phyloP scores from a whole-genome alignment of 2,113 vertebrate species.

The Trinectes maculatus region DNA sequence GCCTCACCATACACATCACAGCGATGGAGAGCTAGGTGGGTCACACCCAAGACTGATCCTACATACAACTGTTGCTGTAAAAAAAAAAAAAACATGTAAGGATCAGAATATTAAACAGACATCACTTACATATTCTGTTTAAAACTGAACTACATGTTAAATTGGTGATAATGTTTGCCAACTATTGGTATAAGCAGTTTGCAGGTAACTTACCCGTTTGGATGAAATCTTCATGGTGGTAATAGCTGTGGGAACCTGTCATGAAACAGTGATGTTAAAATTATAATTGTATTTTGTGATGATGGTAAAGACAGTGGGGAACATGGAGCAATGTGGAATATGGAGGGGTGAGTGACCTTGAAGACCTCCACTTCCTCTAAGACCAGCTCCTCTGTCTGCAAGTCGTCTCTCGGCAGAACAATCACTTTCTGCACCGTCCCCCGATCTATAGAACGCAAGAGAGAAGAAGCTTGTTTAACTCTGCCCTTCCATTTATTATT shows the following conservation, averaged over 20 bases:
- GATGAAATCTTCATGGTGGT: constrained; percentile 98
- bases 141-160: background rate
- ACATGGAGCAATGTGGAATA: background rate
- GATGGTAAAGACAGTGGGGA: background rate
- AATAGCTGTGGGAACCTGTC: constrained; percentile 90
- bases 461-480: too few relatives aligned
- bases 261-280: background rate
- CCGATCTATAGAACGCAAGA: constrained; percentile 81
- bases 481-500: too few relatives aligned
- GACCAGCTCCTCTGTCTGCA: constrained; percentile 95
- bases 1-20: constrained; percentile 94
- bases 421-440: constrained; percentile 98
- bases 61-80: constrained; percentile 97
- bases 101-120: background rate
- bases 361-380: constrained; percentile 98
- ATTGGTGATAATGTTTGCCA: too few relatives aligned
- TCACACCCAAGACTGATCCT: constrained; percentile 90
- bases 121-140: background rate
- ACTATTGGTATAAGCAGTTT: background rate
- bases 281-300: background rate
- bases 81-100: constrained; percentile 14
- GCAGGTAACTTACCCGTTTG: constrained; percentile 86
- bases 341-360: constrained; percentile 80
- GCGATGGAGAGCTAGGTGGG: constrained; percentile 95
- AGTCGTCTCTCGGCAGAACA: constrained; percentile 94